Percentiles rank a stretch among this genome's conserved stretches.
Conservation (phyloP, 2,113 vertebrate genomes). For the Myiozetetes cayanensis region DNA sequence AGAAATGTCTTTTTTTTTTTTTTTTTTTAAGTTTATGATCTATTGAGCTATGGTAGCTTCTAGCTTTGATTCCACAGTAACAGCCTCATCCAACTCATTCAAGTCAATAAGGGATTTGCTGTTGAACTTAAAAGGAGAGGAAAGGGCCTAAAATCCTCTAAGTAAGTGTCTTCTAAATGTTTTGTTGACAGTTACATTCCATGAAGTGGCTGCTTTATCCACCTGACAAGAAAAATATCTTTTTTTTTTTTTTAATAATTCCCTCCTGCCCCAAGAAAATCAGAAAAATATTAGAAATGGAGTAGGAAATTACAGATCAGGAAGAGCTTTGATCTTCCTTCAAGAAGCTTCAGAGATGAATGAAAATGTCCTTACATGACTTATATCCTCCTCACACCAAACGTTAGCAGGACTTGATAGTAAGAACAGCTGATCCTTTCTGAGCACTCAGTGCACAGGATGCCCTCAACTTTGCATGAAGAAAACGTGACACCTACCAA, state of each 20-base stretch:
- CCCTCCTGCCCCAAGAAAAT: background rate
- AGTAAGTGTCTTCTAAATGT: background rate
- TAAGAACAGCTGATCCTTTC: background rate
- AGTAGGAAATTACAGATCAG: background rate
- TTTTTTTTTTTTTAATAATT: background rate
- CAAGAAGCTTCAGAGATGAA: background rate
- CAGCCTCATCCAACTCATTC: background rate
- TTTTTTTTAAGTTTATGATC: conserved; percentile 24
- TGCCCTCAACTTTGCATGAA: background rate
- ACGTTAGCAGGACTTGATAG: background rate
- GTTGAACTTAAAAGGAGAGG: background rate
- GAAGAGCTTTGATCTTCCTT: background rate
- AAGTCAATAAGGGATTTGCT: background rate
- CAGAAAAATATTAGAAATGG: background rate
- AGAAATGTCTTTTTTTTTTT: background rate
- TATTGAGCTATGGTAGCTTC: background rate
- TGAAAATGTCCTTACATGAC: background rate
- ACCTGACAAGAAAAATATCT: background rate
- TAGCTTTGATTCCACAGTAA: conserved; percentile 38
- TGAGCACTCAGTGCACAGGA: background rate
- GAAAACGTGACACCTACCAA: background rate
- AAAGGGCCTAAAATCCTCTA: background rate
- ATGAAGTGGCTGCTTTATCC: background rate
- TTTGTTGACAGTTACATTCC: background rate
- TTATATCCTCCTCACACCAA: background rate